Evolutionary conservation across 2,888 invertebrate species (phyloP).

Genomic region (Autographa gamma): DNA sequence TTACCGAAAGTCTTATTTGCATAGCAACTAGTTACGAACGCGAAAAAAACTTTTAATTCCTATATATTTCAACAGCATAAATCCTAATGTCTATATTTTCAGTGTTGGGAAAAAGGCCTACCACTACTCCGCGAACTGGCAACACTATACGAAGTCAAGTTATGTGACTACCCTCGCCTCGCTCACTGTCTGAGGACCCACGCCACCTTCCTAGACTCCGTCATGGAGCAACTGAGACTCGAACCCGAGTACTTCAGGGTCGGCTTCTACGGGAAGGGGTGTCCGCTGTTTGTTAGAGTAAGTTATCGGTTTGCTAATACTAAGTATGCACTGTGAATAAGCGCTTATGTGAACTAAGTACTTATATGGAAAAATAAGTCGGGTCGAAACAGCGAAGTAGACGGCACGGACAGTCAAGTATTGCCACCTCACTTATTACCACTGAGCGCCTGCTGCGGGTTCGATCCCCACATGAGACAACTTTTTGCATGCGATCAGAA

Average conservation of each 20-base stretch:
- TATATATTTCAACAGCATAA: too few species aligned
- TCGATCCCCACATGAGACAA: too few species aligned
- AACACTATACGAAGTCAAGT: slow-evolving; percentile 94
- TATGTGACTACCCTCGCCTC: slow-evolving; percentile 96
- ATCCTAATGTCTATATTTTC: too few species aligned
- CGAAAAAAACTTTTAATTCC: too few species aligned
- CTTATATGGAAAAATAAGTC: slow-evolving; percentile 7
- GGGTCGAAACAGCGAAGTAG: neutral
- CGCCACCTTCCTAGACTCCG: slow-evolving; percentile 97
- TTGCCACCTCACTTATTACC: too few species aligned
- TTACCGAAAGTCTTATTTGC: too few species aligned
- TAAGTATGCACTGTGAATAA: too few species aligned
- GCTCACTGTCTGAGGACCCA: slow-evolving; percentile 95
- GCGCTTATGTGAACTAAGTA: too few species aligned
- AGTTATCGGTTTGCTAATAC: slow-evolving; percentile 66
- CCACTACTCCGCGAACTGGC: slow-evolving; percentile 97
- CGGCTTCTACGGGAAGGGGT: slow-evolving; percentile 97
- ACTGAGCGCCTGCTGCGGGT: too few species aligned
- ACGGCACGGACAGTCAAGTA: too few species aligned
- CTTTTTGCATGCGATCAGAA: too few species aligned
- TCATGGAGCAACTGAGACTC: slow-evolving; percentile 95
- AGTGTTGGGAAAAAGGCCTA: slow-evolving; percentile 99
- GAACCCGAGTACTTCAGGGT: slow-evolving; percentile 98
- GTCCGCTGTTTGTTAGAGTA: slow-evolving; percentile 98
- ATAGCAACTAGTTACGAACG: too few species aligned